Evolutionary conservation across 2,888 invertebrate species (phyloP), one percentile per base, ranked within the genome.

Genomic region (Mythimna lalbum): DNA sequence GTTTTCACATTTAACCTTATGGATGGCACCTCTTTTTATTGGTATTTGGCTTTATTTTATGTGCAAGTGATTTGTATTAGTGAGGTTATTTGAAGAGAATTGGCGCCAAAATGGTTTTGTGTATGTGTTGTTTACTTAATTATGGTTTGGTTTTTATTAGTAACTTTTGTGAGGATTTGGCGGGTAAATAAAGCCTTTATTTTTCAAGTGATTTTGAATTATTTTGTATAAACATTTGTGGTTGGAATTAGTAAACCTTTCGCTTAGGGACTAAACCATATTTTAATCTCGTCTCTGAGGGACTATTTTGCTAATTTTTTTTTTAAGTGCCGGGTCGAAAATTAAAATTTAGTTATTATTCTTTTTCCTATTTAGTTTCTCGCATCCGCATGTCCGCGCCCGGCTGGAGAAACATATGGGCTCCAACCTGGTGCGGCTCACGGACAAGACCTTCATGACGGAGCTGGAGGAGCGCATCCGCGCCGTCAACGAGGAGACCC

Each of bases 341-440:
- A n/a, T 55, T 31, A 10, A 31, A 31, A 55, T 31, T 19, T 9
- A 9, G 19, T 12, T 55, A 19, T 33, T 19, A 55, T 33, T 36
- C 1, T 36, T 47, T 1, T 50, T 50, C 9, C 56, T 65, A 72
- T 68, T 4, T 90, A 97, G 97, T 91, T 97, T 97, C 93, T 94
- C 96, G 88, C 96, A 97, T 89, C 97, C 97, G 53, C 96, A 96
- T 87, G 97, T 97, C 72, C 96, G 97, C 69, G 96, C 97, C 60
- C 96, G 97, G 31, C 92, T 97, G 86, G 97, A 97, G 92, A 96
- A 96, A 91, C 96, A 97, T 76, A 97, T 97, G 97, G 97, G 97
- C 65, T 96, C 96, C 36, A 97, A 97, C 90, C 93, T 97, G 85
- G 97, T 97, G 67, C 96, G 96, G 82, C 95, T 97, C 72, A 97